Percentiles rank a stretch among this genome's conserved stretches.
phyloP scores from a whole-genome alignment of 2,797 vertebrate species.

The Yasuhikotakia modesta region DNA sequence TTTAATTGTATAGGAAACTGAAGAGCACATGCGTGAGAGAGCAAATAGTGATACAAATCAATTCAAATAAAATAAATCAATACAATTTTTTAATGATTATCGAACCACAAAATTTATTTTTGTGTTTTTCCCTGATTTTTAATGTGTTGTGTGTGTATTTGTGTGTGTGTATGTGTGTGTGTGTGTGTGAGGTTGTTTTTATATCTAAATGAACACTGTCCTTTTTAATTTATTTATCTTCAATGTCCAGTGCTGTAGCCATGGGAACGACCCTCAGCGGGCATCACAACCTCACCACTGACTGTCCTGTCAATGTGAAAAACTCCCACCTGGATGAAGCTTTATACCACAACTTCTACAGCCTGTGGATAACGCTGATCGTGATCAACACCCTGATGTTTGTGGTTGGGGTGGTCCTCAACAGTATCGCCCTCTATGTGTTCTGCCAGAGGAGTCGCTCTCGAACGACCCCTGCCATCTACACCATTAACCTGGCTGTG shows the following conservation, averaged over 20 bases:
- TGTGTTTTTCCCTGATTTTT: not conserved
- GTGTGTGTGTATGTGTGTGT: not conserved
- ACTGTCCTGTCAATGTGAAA: conserved; percentile 63
- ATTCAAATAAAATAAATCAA: too few relatives aligned
- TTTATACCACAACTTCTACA: conserved; percentile 79
- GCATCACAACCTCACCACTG: conserved; percentile 41
- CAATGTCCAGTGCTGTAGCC: conserved; percentile 35
- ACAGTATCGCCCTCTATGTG: conserved; percentile 86
- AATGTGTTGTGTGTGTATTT: not conserved
- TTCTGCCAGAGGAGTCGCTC: conserved; percentile 86
- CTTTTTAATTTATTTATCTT: not conserved
- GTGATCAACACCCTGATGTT: conserved; percentile 85
- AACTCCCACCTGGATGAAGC: conserved; percentile 79
- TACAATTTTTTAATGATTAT: too few relatives aligned
- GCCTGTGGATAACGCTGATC: conserved; percentile 85
- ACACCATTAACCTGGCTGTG: conserved; percentile 91
- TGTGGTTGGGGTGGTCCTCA: conserved; percentile 85
- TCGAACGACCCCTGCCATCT: conserved; percentile 86
- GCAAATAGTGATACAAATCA: too few relatives aligned
- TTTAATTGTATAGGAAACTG: not conserved
- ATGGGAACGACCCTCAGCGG: conserved; percentile 44
- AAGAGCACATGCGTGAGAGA: not conserved
- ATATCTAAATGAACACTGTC: not conserved
- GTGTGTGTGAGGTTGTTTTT: not conserved
- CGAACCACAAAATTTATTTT: not conserved